Base-by-base conservation (phyloP, 2,888 invertebrate genomes). In the Rhingia rostrata region DNA sequence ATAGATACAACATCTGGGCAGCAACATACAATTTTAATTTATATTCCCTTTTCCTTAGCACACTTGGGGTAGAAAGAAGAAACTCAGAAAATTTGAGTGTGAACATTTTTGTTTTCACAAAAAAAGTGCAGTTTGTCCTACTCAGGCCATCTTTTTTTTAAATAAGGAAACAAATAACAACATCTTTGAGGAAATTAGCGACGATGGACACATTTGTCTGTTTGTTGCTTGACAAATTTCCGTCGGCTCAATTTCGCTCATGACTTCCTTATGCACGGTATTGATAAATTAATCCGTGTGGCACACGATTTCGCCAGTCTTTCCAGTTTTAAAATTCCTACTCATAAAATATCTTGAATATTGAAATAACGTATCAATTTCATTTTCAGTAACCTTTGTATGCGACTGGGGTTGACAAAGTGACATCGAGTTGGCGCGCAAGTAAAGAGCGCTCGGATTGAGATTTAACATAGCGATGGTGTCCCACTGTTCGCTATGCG, bases 1-100 rank as follows among this genome's bases (percentile, higher is more conserved):
- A 22, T 77, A 39, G 60, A 66, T 72, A 32, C 49, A 43, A 72
- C 72, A 82, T 78, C 72, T 77, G 69, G 61, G 14, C 43, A 22
- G 22, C 30, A 63, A 61, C 47, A 56, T 73, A 49, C 35, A 49
- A 41, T 75, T 66, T 63, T 53, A 78, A 67, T 72, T 67, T 67
- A 49, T 61, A 60, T 82, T 72, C 58, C 53, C 63, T 49, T 64
- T 67, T 64, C 51, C 49, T 53, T 30, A 53, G 32, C n/a, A 6
- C 14, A 7, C n/a, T 53, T 3, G n/a, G 41, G 9, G 51, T 53
- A 43, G 49, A 12, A 35, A 49, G 75, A 35, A 60, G 77, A 63
- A 80, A 64, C 35, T 39, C 33, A 7, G 10, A 30, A 49, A 66
- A 72, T 53, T 35, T 41, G 41, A 47, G 53, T 45, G 32, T 33